Evolutionary conservation across 2,797 vertebrate species (phyloP).

Genomic region (Oreochromis grahami): DNA sequence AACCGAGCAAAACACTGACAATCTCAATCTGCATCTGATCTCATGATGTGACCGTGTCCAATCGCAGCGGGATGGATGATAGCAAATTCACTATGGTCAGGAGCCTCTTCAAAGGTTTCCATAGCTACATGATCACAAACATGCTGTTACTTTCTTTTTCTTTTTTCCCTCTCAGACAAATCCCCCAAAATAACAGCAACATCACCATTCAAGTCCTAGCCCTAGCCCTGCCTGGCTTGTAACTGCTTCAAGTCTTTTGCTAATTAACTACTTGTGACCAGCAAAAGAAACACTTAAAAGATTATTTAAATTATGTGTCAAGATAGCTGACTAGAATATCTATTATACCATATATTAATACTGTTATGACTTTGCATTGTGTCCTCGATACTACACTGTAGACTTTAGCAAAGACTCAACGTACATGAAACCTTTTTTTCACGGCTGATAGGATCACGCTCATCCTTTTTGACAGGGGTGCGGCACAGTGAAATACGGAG

Average conservation of each 20-base stretch:
- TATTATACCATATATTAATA: background rate
- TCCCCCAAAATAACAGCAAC: background rate
- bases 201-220: background rate
- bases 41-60: slow-evolving; percentile 3
- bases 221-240: background rate
- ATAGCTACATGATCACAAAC: slow-evolving; percentile 3
- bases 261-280: background rate
- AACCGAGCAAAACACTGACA: background rate
- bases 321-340: background rate
- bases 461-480: background rate
- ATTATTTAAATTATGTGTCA: background rate
- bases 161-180: background rate
- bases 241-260: background rate
- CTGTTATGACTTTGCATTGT: background rate
- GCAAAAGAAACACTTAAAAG: background rate
- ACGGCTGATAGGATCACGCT: background rate
- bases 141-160: background rate
- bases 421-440: background rate
- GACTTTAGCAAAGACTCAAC: background rate
- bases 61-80: background rate
- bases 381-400: background rate
- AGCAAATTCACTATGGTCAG: background rate
- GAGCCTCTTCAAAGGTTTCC: slow-evolving; percentile 7
- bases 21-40: background rate
- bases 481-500: background rate